phyloP scores from a whole-genome alignment of 2,888 invertebrate species.

The Drosophila emarginata region DNA sequence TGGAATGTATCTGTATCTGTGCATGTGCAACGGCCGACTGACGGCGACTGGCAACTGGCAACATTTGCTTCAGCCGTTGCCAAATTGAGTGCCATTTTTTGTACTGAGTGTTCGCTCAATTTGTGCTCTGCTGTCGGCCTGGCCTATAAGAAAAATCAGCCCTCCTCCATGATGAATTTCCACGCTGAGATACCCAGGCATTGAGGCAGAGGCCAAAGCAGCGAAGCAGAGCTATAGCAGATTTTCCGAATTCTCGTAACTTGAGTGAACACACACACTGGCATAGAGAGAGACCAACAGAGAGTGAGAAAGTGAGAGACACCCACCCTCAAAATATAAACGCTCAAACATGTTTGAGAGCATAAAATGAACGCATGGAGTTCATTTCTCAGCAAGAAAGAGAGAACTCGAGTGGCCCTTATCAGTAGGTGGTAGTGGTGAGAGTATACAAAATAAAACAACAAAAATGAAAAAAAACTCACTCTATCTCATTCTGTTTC shows the following conservation, averaged over 20 bases:
- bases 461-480: background rate
- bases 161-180: conserved; percentile 80
- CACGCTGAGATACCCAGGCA: conserved; percentile 37
- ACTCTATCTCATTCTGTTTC: conserved; percentile 53
- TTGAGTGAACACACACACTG: conserved; percentile 3
- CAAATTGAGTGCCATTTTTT: conserved; percentile 55
- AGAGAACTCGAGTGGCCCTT: conserved; percentile 54
- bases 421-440: conserved; percentile 40
- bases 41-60: conserved; percentile 40
- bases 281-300: background rate
- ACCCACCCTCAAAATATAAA: conserved; percentile 37
- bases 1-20: conserved; percentile 16
- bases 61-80: conserved; percentile 15
- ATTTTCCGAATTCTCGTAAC: conserved; percentile 60
- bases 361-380: conserved; percentile 38
- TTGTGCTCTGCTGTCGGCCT: conserved; percentile 30
- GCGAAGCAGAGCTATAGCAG: conserved; percentile 39
- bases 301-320: conserved; percentile 10
- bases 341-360: conserved; percentile 63
- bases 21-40: conserved; percentile 49
- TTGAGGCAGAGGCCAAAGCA: conserved; percentile 1
- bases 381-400: conserved; percentile 11
- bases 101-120: conserved; percentile 16
- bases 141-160: conserved; percentile 80
- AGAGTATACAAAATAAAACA: conserved; percentile 1